Evolutionary conservation across 2,797 vertebrate species (phyloP).

Genomic region (Kryptopterus vitreolus): DNA sequence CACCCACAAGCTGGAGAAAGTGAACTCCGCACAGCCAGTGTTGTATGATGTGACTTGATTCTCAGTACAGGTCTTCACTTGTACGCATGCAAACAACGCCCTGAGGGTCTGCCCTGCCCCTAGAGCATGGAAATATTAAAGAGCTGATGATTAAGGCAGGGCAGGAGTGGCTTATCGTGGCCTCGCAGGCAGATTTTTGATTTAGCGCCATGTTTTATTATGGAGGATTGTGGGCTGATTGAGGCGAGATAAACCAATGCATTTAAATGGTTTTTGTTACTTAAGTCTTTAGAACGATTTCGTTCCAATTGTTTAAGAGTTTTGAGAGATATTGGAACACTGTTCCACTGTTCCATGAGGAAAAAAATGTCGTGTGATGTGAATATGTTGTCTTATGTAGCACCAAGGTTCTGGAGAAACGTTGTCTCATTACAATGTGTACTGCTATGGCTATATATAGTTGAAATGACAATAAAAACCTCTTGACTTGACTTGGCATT

Average conservation of each 20-base stretch:
- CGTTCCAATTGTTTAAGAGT: not conserved
- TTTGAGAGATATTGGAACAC: not conserved
- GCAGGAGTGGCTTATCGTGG: not conserved
- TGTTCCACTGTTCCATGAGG: too few relatives aligned
- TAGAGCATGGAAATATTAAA: constrained; percentile 6
- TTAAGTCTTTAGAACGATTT: not conserved
- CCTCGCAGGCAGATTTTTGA: constrained; percentile 4
- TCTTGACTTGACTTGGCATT: too few relatives aligned
- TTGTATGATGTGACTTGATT: not conserved
- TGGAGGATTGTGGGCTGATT: not conserved
- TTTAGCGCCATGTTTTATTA: not conserved
- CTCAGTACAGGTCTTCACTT: constrained; percentile 20
- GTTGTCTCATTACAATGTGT: too few relatives aligned
- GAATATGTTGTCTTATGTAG: too few relatives aligned
- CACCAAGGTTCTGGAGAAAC: too few relatives aligned
- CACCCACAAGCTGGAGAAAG: not conserved
- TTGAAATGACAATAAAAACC: too few relatives aligned
- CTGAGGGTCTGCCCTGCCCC: constrained; percentile 15
- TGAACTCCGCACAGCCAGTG: not conserved
- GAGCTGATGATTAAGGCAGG: not conserved
- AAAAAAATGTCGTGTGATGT: too few relatives aligned
- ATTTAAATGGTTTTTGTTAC: too few relatives aligned
- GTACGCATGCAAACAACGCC: not conserved
- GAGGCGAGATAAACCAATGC: not conserved
- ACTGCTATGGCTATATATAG: too few relatives aligned